Evolutionary conservation across 1,140 invertebrate genomes (phyloP).

Genomic region (Hetaerina americana): DNA sequence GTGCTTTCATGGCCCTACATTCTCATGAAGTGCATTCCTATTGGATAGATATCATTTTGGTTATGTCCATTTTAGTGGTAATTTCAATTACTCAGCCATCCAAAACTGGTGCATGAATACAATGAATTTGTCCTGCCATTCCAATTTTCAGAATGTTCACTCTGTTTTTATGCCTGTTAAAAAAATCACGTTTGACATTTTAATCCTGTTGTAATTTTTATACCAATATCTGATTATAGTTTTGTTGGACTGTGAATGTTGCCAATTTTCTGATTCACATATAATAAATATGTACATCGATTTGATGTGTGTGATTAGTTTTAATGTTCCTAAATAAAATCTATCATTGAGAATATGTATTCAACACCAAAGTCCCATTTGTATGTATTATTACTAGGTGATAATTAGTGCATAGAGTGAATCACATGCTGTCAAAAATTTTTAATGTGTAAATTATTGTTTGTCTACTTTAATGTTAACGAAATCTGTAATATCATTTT

Average conservation of each 20-base stretch:
- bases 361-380: background rate
- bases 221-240: background rate
- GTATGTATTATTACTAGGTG: background rate
- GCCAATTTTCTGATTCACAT: background rate
- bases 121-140: no score
- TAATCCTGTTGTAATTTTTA: constrained; percentile 1
- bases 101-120: no score
- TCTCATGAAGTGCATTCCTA: background rate
- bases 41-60: no score
- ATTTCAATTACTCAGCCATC: no score
- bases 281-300: background rate
- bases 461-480: no score
- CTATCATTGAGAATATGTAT: background rate
- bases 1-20: background rate
- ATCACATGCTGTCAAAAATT: background rate
- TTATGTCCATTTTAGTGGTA: no score
- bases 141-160: no score
- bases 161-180: no score
- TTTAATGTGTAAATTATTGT: background rate
- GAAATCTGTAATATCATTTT: no score
- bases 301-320: background rate
- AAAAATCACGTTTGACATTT: no score
- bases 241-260: background rate
- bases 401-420: background rate
- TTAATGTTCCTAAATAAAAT: background rate